Evolutionary conservation across 1,140 invertebrate species (phyloP).

Genomic region (Drepana arcuata): DNA sequence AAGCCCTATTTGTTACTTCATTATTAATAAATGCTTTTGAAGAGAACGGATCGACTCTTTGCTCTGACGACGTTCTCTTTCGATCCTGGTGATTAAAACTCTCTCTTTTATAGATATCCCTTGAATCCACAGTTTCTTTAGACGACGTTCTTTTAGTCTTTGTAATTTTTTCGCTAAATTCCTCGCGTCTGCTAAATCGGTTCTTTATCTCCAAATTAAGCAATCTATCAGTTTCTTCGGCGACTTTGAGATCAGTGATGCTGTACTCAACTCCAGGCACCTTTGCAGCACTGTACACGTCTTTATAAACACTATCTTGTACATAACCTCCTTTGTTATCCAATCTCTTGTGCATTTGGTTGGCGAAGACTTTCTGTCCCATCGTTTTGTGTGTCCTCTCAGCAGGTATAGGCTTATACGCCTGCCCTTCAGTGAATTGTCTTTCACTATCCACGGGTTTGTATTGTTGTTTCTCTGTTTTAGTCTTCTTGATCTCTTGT

Average conservation of each 20-base stretch:
- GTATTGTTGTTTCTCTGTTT: slow-evolving; percentile 51
- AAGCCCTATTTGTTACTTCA: slow-evolving; percentile 31
- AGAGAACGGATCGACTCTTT: slow-evolving; percentile 52
- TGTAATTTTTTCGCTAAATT: slow-evolving; percentile 44
- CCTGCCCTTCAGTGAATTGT: slow-evolving; percentile 27
- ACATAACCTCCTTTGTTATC: slow-evolving; percentile 70
- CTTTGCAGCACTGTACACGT: slow-evolving; percentile 59
- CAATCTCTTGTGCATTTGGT: slow-evolving; percentile 66
- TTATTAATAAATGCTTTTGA: slow-evolving; percentile 56
- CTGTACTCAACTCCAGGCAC: slow-evolving; percentile 58
- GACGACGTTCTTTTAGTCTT: slow-evolving; percentile 38
- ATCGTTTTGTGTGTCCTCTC: slow-evolving; percentile 57
- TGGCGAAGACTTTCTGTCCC: slow-evolving; percentile 64
- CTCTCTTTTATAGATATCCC: no score
- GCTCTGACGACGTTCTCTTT: slow-evolving; percentile 50
- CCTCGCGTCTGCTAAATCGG: slow-evolving; percentile 51
- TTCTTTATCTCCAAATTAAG: slow-evolving; percentile 54
- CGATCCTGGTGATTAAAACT: slow-evolving; percentile 48
- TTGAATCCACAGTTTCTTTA: slow-evolving; percentile 47
- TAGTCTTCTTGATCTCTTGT: slow-evolving; percentile 53
- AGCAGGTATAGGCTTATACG: slow-evolving; percentile 46
- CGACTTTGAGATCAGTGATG: slow-evolving; percentile 68
- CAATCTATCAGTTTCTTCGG: slow-evolving; percentile 64
- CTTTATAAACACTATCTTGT: slow-evolving; percentile 60
- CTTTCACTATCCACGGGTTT: slow-evolving; percentile 43